Percentiles rank a stretch among this genome's conserved stretches.
Evolutionary conservation across 2,888 invertebrate genomes (phyloP).

Genomic region (Drosophila hawaiiensis): DNA sequence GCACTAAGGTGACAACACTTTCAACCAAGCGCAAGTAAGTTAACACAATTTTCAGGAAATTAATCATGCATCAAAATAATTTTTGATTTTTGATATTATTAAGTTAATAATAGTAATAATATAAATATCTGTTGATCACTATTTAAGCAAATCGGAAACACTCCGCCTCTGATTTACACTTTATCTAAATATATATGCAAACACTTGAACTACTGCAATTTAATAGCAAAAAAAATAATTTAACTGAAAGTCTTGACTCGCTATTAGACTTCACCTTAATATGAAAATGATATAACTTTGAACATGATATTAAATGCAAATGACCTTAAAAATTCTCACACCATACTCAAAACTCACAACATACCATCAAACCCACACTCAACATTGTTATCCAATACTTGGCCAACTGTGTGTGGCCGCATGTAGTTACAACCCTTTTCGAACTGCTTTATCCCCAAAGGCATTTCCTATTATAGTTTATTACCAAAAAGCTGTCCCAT

Average conservation of each 20-base stretch:
- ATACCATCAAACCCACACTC: background rate
- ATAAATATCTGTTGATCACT: background rate
- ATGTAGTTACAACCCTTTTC: constrained; percentile 37
- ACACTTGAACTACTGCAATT: background rate
- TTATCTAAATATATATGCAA: background rate
- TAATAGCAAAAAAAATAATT: background rate
- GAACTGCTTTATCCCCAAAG: constrained; percentile 44
- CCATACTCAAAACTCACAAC: background rate
- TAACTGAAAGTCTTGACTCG: background rate
- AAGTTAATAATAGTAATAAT: background rate
- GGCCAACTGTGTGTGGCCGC: constrained; percentile 16
- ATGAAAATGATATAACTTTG: background rate
- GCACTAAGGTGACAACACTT: background rate
- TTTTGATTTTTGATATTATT: background rate
- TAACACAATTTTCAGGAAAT: background rate
- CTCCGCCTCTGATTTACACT: background rate
- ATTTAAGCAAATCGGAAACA: background rate
- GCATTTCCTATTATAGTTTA: constrained; percentile 74
- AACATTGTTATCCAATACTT: constrained; percentile 27
- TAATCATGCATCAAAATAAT: background rate
- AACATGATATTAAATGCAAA: constrained; percentile 18
- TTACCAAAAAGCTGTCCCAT: constrained; percentile 61
- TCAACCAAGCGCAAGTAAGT: constrained; percentile 17
- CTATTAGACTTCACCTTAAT: background rate
- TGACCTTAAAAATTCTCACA: constrained; percentile 1